A percentile compares a stretch with the other conserved stretches of the same genome.
Evolutionary conservation across 2,113 vertebrate genomes (phyloP).

Genomic region (Myiagra hebetior): DNA sequence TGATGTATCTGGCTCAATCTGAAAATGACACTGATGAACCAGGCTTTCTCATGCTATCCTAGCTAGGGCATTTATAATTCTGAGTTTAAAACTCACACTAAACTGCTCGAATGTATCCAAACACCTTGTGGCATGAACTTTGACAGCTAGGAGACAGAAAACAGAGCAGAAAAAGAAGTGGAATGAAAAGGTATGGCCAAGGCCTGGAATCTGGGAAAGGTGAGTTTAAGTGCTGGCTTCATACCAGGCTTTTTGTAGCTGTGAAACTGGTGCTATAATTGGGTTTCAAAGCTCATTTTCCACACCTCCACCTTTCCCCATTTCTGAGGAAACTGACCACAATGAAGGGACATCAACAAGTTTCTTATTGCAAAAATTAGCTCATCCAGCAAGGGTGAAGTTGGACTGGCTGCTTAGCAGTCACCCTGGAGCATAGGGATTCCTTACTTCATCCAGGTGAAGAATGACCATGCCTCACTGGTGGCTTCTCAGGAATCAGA

Average conservation of each 20-base stretch:
- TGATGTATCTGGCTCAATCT: not conserved
- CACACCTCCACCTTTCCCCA: accelerated
- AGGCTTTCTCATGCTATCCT: not conserved
- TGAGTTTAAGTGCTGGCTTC: not conserved
- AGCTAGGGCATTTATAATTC: not conserved
- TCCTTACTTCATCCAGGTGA: not conserved
- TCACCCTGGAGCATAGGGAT: not conserved
- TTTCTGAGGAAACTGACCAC: not conserved
- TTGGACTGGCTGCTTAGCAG: not conserved
- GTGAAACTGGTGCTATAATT: not conserved
- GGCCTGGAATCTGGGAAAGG: not conserved
- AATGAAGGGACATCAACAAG: not conserved
- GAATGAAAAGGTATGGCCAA: not conserved
- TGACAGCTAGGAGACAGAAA: not conserved
- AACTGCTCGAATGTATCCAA: not conserved
- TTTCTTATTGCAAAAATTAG: not conserved
- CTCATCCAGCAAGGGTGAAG: not conserved
- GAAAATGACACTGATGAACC: not conserved
- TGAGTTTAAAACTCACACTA: not conserved
- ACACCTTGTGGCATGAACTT: not conserved
- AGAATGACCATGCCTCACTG: not conserved
- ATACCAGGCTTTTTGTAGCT: not conserved
- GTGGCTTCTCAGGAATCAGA: not conserved
- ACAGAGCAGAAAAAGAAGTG: not conserved
- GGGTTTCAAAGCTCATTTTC: not conserved